phyloP scores from a whole-genome alignment of 2,888 invertebrate species.

The Penaeus monodon region DNA sequence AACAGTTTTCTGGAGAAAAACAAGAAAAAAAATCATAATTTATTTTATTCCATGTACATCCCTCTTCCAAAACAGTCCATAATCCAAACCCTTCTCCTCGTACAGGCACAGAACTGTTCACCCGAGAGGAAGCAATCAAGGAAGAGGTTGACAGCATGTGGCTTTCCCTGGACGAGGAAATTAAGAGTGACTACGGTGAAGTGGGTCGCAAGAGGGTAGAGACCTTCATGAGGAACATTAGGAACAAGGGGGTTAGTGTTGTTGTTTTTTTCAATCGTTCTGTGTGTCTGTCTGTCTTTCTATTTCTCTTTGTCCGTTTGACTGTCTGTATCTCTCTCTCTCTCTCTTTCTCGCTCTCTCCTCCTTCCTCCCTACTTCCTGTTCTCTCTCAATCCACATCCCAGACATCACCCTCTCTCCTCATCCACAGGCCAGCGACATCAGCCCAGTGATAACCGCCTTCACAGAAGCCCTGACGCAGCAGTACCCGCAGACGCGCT shows the following conservation, averaged over 20 bases:
- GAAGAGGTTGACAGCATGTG: slow-evolving; percentile 23
- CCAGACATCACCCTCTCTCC: background rate
- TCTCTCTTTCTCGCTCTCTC: background rate
- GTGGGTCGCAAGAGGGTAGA: slow-evolving; percentile 31
- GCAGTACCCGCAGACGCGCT: slow-evolving; percentile 40
- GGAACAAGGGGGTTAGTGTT: slow-evolving; percentile 26
- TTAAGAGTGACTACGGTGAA: slow-evolving; percentile 22
- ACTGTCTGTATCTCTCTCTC: too few species aligned
- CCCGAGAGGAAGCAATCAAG: slow-evolving; percentile 30
- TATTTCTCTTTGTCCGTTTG: too few species aligned
- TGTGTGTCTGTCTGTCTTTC: too few species aligned
- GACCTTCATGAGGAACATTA: slow-evolving; percentile 44
- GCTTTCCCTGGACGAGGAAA: slow-evolving; percentile 22
- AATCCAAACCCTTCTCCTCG: background rate
- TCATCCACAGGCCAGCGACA: slow-evolving; percentile 27
- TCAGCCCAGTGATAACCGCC: slow-evolving; percentile 42
- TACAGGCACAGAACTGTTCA: slow-evolving; percentile 35
- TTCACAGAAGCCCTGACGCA: slow-evolving; percentile 41
- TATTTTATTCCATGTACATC: background rate
- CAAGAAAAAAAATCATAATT: too few species aligned
- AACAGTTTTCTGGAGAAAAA: too few species aligned
- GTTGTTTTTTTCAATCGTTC: too few species aligned
- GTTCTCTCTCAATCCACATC: too few species aligned
- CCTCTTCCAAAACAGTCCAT: background rate
- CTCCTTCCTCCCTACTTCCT: background rate